Percentiles rank a stretch among this genome's conserved stretches.
Conservation (phyloP, 2,888 invertebrate genomes). For the Ectemnius continuus region DNA sequence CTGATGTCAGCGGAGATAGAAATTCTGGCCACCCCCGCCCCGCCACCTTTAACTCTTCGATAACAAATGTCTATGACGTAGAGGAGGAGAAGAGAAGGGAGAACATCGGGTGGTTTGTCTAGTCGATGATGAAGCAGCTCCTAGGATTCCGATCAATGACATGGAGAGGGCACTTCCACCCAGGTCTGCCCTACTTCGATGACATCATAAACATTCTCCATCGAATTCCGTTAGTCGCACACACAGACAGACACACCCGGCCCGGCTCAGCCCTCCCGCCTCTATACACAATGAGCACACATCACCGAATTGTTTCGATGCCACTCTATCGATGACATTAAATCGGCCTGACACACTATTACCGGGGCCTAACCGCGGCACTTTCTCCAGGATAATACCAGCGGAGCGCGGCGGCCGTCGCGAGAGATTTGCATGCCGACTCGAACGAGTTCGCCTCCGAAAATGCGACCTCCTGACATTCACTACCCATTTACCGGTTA, state of each 20-base stretch:
- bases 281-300: not conserved
- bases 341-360: not conserved
- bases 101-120: constrained; percentile 24
- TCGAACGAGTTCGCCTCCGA: too few relatives aligned
- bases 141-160: constrained; percentile 31
- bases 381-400: too few relatives aligned
- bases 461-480: too few relatives aligned
- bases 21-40: not conserved
- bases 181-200: constrained; percentile 35
- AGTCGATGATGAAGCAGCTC: constrained; percentile 23
- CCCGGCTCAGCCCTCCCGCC: too few relatives aligned
- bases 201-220: constrained; percentile 23
- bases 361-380: too few relatives aligned
- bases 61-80: constrained; percentile 28
- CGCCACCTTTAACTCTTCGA: constrained; percentile 27
- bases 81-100: not conserved
- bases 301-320: not conserved
- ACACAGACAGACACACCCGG: too few relatives aligned
- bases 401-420: too few relatives aligned
- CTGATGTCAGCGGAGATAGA: too few relatives aligned
- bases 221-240: constrained; percentile 30
- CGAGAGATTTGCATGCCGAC: too few relatives aligned
- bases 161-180: constrained; percentile 34
- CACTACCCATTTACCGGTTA: too few relatives aligned
- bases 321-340: constrained; percentile 1